These are phyloP conservation scores for Drosophila melanocephala DNA, from an alignment of 2,888 invertebrate genomes.

Conservation along the genomic window DNA sequence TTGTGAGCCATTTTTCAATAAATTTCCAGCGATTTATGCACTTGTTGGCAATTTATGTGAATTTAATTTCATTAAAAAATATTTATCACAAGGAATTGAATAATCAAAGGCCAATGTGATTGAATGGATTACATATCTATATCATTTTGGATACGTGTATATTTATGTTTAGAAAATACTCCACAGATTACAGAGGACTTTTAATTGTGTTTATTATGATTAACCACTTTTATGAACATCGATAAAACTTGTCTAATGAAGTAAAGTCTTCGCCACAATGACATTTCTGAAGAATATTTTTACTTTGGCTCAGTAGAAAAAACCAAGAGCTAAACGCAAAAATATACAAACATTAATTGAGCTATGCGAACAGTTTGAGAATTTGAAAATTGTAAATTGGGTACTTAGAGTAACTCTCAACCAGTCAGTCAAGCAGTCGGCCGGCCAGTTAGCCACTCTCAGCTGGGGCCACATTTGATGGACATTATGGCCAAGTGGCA, in stretches of 20 bases:
- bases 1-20: fast-evolving
- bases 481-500: conserved; percentile 26
- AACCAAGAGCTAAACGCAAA: neutral
- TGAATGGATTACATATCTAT: neutral
- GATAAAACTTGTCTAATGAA: neutral
- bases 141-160: neutral
- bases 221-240: neutral
- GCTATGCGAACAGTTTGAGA: neutral
- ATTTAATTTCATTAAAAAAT: neutral
- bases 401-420: neutral
- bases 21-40: neutral
- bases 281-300: neutral
- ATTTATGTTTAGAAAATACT: neutral
- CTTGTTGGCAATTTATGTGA: neutral
- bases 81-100: neutral
- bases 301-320: neutral
- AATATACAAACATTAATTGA: neutral
- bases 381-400: conserved; percentile 3
- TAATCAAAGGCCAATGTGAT: neutral
- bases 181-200: neutral
- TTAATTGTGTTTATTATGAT: neutral
- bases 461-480: conserved; percentile 21
- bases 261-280: neutral
- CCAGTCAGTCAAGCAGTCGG: neutral
- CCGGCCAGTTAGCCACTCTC: neutral